These are phyloP conservation scores for Hydroisotoma schaefferi DNA, from an alignment of 2,888 invertebrate species.

Conservation along the genomic window DNA sequence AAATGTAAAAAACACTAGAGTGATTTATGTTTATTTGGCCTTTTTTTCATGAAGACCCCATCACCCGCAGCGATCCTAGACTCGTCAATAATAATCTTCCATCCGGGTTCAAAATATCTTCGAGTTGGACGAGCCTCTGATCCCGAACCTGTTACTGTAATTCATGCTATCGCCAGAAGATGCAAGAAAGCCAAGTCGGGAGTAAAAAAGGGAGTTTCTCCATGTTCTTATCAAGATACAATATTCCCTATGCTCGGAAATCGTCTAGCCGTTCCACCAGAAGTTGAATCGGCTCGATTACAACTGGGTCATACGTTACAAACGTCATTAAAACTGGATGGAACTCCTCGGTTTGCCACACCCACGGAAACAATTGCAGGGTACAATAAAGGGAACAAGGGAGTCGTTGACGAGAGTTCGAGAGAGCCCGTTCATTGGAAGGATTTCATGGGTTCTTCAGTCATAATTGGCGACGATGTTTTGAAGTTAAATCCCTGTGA, in stretches of 20 bases:
- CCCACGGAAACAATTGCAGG: slow-evolving; percentile 86
- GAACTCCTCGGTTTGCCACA: slow-evolving; percentile 69
- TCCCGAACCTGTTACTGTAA: slow-evolving; percentile 74
- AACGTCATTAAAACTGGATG: slow-evolving; percentile 72
- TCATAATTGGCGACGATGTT: slow-evolving; percentile 41
- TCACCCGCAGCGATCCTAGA: no score
- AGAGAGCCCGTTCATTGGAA: slow-evolving; percentile 12
- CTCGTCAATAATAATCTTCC: slow-evolving; percentile 66
- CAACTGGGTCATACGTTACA: slow-evolving; percentile 83
- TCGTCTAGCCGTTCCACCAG: slow-evolving; percentile 54
- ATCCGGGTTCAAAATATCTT: slow-evolving; percentile 86
- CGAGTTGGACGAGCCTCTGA: slow-evolving; percentile 89
- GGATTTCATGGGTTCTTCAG: slow-evolving; percentile 16
- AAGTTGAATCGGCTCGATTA: slow-evolving; percentile 77
- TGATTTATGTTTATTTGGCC: no score
- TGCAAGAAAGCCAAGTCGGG: slow-evolving; percentile 49
- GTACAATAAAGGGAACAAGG: slow-evolving; percentile 66
- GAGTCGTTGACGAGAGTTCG: slow-evolving; percentile 19
- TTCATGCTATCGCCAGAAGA: slow-evolving; percentile 80
- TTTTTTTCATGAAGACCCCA: no score
- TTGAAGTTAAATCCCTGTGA: slow-evolving; percentile 63
- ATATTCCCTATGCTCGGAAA: slow-evolving; percentile 37
- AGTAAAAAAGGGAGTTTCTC: slow-evolving; percentile 18
- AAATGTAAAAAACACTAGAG: no score
- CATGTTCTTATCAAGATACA: slow-evolving; percentile 35